Base-by-base conservation (phyloP, 2,888 invertebrate species). In the Eupithecia exiguata region DNA sequence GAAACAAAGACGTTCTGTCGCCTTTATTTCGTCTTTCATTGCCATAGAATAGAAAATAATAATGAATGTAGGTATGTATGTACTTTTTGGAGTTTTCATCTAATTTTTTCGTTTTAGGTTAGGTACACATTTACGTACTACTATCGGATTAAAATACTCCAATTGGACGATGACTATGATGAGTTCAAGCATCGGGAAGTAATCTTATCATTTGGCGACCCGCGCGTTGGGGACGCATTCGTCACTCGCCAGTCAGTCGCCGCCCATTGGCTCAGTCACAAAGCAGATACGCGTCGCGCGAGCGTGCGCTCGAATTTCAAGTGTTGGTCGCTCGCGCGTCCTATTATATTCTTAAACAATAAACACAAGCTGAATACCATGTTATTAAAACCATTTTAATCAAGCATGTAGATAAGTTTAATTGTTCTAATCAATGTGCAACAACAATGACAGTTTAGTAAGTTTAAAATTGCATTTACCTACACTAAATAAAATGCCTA, bases 401-500 rank as follows among this genome's bases (percentile, higher is more conserved):
- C n/a, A 53, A 21, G 10, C 21, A 58, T 25, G 58, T 58, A 14
- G 58, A 58, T 25, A 58, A 58, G 21, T 53, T 10, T 21, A 12
- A 25, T 25, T 58, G 58, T 58, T 58, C 5, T 58, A 25, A 58
- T 25, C 12, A 21, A 69, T 63, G 71, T 78, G 66, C 43, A 72
- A 70, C 67, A 63, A 66, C 43, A 53, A 21, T 71, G 58, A 43
- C 25, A 16, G 25, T 38, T 43, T 25, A 66, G 30, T 70, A 49
- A 70, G 25, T 25, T 38, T 58, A 21, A n/a, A 66, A 43, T 65
- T 72, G 30, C 36, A 68, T 53, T 21, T 18, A 69, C n/a, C n/a
- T 53, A 21, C 25, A 35, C 46, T 16, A 43, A 38, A 43, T 30
- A 80, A 62, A 78, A 91, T 93, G 93, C 86, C 93, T 82, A 88